Conservation (phyloP, 2,797 vertebrate genomes). For the Manis crassicaudata region DNA sequence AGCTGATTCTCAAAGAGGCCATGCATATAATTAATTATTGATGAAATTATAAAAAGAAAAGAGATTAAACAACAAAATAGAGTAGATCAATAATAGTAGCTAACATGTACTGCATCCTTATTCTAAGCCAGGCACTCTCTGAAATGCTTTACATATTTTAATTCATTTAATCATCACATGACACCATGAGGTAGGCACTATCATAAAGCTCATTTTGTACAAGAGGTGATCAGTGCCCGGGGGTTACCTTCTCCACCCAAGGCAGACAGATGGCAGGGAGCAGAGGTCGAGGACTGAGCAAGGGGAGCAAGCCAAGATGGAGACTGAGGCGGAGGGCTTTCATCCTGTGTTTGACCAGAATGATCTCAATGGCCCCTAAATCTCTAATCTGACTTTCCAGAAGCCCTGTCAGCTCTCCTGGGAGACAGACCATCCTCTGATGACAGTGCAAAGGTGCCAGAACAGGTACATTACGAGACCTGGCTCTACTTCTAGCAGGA, state of each 20-base stretch:
- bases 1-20: not conserved
- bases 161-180: not conserved
- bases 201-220: not conserved
- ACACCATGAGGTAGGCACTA: not conserved
- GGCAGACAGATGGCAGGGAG: not conserved
- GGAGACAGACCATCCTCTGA: not conserved
- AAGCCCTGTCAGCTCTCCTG: not conserved
- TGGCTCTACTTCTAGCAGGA: not conserved
- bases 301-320: too few relatives aligned
- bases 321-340: not conserved
- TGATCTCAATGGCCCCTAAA: not conserved
- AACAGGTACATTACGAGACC: not conserved
- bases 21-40: not conserved
- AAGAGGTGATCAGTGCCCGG: not conserved
- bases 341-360: not conserved
- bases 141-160: not conserved
- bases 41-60: not conserved
- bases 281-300: not conserved
- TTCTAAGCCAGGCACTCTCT: not conserved
- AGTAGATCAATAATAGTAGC: not conserved
- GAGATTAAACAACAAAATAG: not conserved
- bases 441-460: not conserved
- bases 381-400: not conserved
- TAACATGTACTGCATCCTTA: not conserved
- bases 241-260: not conserved